These are phyloP conservation scores for Hemaris fuciformis DNA, from an alignment of 2,888 invertebrate species.

Conservation along the genomic window DNA sequence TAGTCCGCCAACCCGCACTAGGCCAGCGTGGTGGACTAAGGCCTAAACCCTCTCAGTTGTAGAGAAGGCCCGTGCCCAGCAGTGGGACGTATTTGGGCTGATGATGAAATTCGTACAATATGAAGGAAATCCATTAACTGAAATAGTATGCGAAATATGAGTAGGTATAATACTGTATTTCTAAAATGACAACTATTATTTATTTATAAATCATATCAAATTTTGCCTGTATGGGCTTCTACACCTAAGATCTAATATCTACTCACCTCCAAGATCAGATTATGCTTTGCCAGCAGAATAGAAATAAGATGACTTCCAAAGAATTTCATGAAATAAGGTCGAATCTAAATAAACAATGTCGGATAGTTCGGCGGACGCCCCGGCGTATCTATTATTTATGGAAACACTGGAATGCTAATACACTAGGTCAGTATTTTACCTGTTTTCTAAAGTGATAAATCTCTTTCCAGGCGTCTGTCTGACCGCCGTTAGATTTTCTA, in stretches of 20 bases:
- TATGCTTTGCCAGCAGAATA: constrained; percentile 16
- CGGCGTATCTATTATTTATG: constrained; percentile 50
- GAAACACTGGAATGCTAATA: constrained; percentile 34
- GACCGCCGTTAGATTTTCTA: not conserved
- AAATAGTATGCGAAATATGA: no score
- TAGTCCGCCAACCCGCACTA: no score
- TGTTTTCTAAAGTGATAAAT: not conserved
- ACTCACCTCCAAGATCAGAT: not conserved
- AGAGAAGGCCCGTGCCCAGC: no score
- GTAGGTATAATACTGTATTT: no score
- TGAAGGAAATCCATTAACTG: no score
- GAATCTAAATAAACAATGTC: constrained; percentile 50
- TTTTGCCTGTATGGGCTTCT: not conserved
- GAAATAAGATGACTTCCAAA: constrained; percentile 29
- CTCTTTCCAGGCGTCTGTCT: not conserved
- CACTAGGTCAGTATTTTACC: constrained; percentile 35
- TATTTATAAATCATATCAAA: no score
- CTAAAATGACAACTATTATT: no score
- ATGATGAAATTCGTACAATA: no score
- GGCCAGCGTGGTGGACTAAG: no score
- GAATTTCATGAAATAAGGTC: constrained; percentile 40
- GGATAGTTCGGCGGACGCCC: constrained; percentile 32
- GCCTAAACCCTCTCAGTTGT: no score
- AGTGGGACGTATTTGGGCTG: no score
- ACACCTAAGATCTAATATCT: no score